Percentiles rank a stretch among this genome's conserved stretches.
Conservation (phyloP, 2,113 vertebrate species). For the Pedionomus torquatus region DNA sequence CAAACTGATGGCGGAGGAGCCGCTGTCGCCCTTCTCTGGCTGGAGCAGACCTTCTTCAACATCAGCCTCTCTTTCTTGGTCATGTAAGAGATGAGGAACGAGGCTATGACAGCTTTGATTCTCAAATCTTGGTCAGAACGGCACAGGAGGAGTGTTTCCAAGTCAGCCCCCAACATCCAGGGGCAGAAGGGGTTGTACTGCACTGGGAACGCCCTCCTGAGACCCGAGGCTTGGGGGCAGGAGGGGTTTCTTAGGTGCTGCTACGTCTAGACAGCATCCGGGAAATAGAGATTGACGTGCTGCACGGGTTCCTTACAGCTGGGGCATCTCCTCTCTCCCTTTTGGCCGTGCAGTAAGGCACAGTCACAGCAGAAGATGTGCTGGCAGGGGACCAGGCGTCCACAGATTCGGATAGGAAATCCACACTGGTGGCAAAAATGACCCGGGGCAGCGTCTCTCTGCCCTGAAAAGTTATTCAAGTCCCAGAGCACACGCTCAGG, state of each 20-base stretch:
- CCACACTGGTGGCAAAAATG: neutral
- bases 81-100: neutral
- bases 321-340: conserved; percentile 78
- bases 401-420: neutral
- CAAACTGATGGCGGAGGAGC: neutral
- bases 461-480: neutral
- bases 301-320: conserved; percentile 51
- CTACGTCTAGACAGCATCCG: neutral
- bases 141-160: neutral
- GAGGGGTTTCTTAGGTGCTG: neutral
- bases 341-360: conserved; percentile 75
- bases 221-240: neutral
- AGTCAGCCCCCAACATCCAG: neutral
- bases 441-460: neutral
- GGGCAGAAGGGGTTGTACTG: neutral
- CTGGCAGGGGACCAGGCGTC: conserved; percentile 76
- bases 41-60: neutral
- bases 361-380: conserved; percentile 83
- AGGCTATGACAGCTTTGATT: fast-evolving
- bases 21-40: neutral
- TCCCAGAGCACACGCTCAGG: neutral
- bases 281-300: neutral
- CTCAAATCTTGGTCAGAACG: neutral
- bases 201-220: neutral
- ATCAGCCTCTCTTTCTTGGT: neutral